A percentile compares a stretch with the other conserved stretches of the same genome.
These are phyloP conservation scores for Pelecanus crispus DNA, from an alignment of 2,113 vertebrate species.

Conservation along the genomic window DNA sequence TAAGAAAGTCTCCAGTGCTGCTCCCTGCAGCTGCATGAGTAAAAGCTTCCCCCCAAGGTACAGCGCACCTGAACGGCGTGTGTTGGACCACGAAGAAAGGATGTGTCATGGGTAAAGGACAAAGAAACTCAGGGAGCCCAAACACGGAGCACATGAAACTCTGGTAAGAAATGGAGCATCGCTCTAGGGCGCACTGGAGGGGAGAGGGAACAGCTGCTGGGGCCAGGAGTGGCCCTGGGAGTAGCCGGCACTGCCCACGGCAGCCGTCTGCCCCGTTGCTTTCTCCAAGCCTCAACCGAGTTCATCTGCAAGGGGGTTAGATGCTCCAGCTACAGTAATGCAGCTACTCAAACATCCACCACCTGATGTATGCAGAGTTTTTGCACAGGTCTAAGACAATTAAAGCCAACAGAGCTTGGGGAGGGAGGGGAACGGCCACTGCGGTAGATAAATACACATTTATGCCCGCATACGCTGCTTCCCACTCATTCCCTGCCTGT, in stretches of 20 bases:
- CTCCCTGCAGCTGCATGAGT: neutral
- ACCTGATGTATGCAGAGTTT: neutral
- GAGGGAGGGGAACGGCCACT: neutral
- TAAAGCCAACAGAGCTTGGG: neutral
- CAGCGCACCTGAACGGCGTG: accelerated
- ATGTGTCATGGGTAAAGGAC: neutral
- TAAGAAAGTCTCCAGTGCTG: neutral
- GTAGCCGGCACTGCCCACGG: accelerated
- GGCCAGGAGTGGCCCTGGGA: neutral
- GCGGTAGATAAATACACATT: neutral
- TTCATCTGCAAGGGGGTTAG: neutral
- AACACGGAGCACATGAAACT: neutral
- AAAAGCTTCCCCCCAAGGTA: neutral
- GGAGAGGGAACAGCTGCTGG: neutral
- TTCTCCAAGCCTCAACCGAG: neutral
- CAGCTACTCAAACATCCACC: neutral
- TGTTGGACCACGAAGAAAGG: neutral
- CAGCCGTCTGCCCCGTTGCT: neutral
- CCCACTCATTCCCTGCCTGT: neutral
- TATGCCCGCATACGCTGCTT: neutral
- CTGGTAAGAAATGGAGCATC: neutral
- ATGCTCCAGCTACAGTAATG: neutral
- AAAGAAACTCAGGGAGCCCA: neutral
- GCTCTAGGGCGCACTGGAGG: neutral
- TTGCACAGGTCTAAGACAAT: neutral